Evolutionary conservation across 2,888 invertebrate genomes (phyloP), one percentile per base, ranked within the genome.

Genomic region (Adelognathus sp.): DNA sequence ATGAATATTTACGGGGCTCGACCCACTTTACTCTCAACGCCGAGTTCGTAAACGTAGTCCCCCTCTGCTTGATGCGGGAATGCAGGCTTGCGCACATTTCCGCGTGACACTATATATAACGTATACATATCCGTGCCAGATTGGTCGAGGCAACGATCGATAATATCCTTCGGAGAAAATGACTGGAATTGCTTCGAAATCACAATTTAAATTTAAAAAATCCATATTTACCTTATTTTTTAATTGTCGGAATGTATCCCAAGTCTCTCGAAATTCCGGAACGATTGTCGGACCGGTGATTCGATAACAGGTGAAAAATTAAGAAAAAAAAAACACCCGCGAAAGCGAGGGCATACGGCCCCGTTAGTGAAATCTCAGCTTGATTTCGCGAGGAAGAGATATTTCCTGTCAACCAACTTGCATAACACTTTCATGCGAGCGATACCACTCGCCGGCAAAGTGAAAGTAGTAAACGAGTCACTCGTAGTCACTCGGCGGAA

Each of bases 391-490:
- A n/a, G 18, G 41, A 21, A 39, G 27, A 52, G 1, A 50, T 41
- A 27, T 29, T 41, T 14, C 33, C 44, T 16, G 33, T 44, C 29
- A 18, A 18, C 11, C n/a, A n/a, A 29, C 39, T 52, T 60, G 58
- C 60, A 67, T 67, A 50, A 52, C 50, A 60, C 52, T 74, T 27
- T 60, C 60, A 39, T 16, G 52, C 39, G 58, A 52, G 27, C 31
- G 58, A 54, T 14, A 24, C 9, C n/a, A 58, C n/a, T 16, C 16
- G 14, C 52, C 36, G n/a, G 29, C 29, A 21, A 33, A 74, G 66
- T 74, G 74, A 60, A 74, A 74, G 72, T 44, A 11, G 33, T 64
- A 14, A n/a, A 50, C 29, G 29, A 44, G 31, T 21, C 44, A 63
- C 44, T 44, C 29, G 61, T 44, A 46, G 14, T 44, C 61, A 63